A percentile compares a stretch with the other conserved stretches of the same genome.
Conservation (phyloP, 92 coral and sea anemone species). For the Parazoanthus atlanticus region DNA sequence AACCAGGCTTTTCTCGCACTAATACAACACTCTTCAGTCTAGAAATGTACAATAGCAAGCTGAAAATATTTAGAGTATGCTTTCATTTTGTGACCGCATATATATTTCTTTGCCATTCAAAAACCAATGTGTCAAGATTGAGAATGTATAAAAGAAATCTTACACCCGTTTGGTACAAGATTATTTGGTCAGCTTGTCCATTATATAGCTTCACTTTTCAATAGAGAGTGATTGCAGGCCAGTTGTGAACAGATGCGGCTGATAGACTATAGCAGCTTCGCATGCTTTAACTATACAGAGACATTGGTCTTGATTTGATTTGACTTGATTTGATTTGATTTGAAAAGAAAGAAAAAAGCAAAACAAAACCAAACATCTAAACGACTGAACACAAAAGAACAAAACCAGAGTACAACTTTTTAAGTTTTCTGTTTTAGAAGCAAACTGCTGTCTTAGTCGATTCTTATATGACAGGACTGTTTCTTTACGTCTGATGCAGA, state of each 20-base stretch:
- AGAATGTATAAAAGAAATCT: constrained; percentile 27
- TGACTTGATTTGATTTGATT: neutral
- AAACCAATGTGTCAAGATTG: constrained; percentile 2
- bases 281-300: neutral
- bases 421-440: neutral
- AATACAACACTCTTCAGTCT: neutral
- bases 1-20: neutral
- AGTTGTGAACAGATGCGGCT: constrained; percentile 12
- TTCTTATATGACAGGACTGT: neutral
- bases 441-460: neutral
- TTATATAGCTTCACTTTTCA: neutral
- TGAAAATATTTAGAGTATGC: neutral
- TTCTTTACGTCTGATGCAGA: neutral
- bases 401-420: neutral
- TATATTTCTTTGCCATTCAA: neutral
- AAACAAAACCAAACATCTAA: neutral
- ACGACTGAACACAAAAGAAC: constrained; percentile 12
- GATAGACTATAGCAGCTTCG: neutral
- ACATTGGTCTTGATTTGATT: neutral
- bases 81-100: constrained; percentile 29
- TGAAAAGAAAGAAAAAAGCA: neutral
- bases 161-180: constrained; percentile 17
- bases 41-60: neutral
- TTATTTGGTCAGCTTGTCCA: constrained; percentile 30
- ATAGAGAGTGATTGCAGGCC: neutral